These are phyloP conservation scores for Cephus pulcher DNA, from an alignment of 2,888 invertebrate genomes.

Conservation along the genomic window DNA sequence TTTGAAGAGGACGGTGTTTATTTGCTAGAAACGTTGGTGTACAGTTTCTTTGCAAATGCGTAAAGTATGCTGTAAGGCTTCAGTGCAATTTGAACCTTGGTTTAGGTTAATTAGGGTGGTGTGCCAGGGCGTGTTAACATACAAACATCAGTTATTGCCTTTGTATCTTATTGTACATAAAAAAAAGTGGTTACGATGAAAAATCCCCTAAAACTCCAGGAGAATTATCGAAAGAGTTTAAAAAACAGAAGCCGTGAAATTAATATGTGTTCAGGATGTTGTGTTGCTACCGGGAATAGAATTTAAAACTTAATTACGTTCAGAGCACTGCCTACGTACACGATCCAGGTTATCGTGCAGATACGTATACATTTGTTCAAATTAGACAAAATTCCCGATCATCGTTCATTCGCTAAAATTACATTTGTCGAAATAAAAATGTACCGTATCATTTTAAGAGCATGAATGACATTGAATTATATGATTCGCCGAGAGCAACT, in stretches of 20 bases:
- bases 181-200: background rate
- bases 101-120: conserved; percentile 41
- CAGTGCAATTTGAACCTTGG: conserved; percentile 59
- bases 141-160: conserved; percentile 43
- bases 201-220: background rate
- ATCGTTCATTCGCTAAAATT: background rate
- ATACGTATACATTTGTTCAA: background rate
- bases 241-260: conserved; percentile 13
- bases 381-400: background rate
- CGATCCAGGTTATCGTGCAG: background rate
- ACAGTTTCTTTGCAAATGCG: conserved; percentile 49
- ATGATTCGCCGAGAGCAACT: background rate
- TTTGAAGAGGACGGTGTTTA: conserved; percentile 46
- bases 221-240: background rate
- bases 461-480: background rate
- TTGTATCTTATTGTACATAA: background rate
- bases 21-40: conserved; percentile 44
- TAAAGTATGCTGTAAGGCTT: conserved; percentile 53
- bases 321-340: background rate
- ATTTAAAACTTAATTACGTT: conserved; percentile 8
- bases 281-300: conserved; percentile 31
- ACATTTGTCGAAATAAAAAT: background rate
- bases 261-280: conserved; percentile 33
- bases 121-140: conserved; percentile 47
- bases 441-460: background rate